Conservation (phyloP, 2,888 invertebrate genomes). For the Amphipoea oculea region DNA sequence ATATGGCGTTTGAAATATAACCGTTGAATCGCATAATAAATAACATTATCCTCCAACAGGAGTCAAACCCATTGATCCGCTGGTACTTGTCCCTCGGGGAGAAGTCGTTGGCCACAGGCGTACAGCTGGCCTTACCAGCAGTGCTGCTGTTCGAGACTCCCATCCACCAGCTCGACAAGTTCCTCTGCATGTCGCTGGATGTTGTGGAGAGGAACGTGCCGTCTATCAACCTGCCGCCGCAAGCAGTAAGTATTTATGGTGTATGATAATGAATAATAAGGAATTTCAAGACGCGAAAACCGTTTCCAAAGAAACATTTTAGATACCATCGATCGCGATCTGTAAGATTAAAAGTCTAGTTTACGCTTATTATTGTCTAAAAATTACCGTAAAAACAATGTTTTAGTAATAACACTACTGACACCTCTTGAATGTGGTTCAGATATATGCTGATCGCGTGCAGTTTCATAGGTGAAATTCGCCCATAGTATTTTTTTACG, state of each 20-base stretch:
- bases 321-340: not conserved
- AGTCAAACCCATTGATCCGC: conserved; percentile 92
- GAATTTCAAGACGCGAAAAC: not conserved
- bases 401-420: not conserved
- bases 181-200: conserved; percentile 96
- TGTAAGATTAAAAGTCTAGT: not conserved
- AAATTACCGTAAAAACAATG: not conserved
- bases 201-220: conserved; percentile 96
- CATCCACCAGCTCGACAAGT: conserved; percentile 92
- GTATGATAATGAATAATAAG: not conserved
- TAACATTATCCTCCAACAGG: conserved; percentile 80
- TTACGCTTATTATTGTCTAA: not conserved
- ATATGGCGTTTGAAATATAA: no score
- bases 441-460: no score
- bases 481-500: no score
- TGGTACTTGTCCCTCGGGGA: conserved; percentile 95
- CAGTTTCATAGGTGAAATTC: no score
- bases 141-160: conserved; percentile 94
- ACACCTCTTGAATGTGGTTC: no score
- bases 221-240: conserved; percentile 95
- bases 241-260: conserved; percentile 92
- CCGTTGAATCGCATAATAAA: not conserved
- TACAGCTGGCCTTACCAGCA: conserved; percentile 94
- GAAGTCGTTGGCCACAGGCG: conserved; percentile 93
- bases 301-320: not conserved